A percentile compares a stretch with the other conserved stretches of the same genome.
Conservation (phyloP, 1,140 invertebrate genomes). For the Laupala kohalensis region DNA sequence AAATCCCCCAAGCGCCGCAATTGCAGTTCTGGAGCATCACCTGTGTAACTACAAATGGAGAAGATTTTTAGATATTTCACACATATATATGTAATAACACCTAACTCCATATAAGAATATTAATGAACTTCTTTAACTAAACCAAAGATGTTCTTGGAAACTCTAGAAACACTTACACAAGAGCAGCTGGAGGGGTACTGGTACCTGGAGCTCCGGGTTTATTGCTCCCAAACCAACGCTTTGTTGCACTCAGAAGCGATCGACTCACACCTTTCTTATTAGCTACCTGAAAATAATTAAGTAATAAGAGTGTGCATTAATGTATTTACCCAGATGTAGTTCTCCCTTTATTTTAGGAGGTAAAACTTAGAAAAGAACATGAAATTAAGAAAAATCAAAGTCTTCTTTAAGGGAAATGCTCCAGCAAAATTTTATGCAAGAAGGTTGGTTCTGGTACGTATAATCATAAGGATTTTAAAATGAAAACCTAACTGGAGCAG, state of each 20-base stretch:
- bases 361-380: no score
- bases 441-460: no score
- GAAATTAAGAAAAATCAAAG: no score
- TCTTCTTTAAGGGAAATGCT: no score
- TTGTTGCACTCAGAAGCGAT: slow-evolving; percentile 83
- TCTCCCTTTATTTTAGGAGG: no score
- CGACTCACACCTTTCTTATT: slow-evolving; percentile 85
- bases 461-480: no score
- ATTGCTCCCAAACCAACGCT: slow-evolving; percentile 84
- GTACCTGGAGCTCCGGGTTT: slow-evolving; percentile 55
- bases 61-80: neutral
- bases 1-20: slow-evolving; percentile 84
- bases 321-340: no score
- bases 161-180: slow-evolving; percentile 73
- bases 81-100: neutral
- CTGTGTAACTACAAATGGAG: slow-evolving; percentile 63
- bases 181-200: slow-evolving; percentile 52
- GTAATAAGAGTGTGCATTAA: no score
- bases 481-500: no score
- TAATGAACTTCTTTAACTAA: no score
- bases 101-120: neutral
- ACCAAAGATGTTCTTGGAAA: no score
- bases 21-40: slow-evolving; percentile 86
- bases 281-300: slow-evolving; percentile 35
- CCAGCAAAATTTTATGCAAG: no score